These are phyloP conservation scores for Pachycephus smyrnensis DNA, from an alignment of 2,888 invertebrate species.

Conservation along the genomic window DNA sequence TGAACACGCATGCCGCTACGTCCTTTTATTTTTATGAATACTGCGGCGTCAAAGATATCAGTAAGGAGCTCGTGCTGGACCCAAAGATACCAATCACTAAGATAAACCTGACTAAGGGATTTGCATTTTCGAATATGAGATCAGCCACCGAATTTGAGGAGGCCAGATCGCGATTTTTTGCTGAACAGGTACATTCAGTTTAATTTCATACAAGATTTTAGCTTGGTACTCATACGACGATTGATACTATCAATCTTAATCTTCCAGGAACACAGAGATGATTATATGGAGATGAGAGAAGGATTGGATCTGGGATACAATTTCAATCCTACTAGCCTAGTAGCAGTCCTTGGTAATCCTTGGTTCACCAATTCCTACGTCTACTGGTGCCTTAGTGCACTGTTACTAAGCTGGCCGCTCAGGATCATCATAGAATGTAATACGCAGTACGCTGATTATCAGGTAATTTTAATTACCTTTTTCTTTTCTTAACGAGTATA, in stretches of 20 bases:
- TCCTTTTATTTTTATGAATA: constrained; percentile 82
- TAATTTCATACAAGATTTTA: background rate
- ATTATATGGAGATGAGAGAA: constrained; percentile 88
- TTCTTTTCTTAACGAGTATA: background rate
- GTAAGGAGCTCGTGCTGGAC: constrained; percentile 76
- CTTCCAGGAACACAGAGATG: constrained; percentile 76
- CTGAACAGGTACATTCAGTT: constrained; percentile 71
- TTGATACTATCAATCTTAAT: background rate
- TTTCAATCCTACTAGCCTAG: constrained; percentile 58
- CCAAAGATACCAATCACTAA: constrained; percentile 80
- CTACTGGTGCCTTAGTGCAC: constrained; percentile 81
- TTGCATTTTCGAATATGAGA: constrained; percentile 83
- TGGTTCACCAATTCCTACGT: constrained; percentile 78
- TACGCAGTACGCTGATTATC: constrained; percentile 85
- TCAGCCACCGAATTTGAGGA: constrained; percentile 86
- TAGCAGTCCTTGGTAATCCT: constrained; percentile 67
- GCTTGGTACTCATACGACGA: background rate
- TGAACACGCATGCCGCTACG: constrained; percentile 83
- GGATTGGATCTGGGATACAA: constrained; percentile 76
- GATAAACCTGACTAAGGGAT: constrained; percentile 82
- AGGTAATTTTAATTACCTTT: constrained; percentile 67
- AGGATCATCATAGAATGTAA: constrained; percentile 83
- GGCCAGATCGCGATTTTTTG: constrained; percentile 82
- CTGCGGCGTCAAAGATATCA: constrained; percentile 82
- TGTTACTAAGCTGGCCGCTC: constrained; percentile 86